Percentiles rank a stretch among this genome's conserved stretches.
Conservation (phyloP, 2,888 invertebrate genomes). For the Eristalis pertinax region DNA sequence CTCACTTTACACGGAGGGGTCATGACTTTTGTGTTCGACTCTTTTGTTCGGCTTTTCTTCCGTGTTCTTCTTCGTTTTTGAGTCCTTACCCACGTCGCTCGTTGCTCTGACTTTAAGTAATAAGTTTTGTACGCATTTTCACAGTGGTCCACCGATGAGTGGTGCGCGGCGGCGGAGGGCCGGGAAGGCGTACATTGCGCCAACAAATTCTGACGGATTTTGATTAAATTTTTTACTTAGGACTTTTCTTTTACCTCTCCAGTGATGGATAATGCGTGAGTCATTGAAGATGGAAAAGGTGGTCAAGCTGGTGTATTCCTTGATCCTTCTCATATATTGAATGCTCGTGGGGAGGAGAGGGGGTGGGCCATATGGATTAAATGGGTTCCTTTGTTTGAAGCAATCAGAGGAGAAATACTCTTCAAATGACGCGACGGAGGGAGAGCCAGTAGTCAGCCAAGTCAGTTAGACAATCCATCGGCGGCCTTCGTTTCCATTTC, state of each 20-base stretch:
- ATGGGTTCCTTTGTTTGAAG: background rate
- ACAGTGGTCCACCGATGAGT: background rate
- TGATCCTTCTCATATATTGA: background rate
- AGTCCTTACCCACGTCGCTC: constrained; percentile 53
- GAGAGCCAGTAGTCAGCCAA: background rate
- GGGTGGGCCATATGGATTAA: background rate
- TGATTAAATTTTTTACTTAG: constrained; percentile 35
- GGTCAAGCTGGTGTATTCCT: background rate
- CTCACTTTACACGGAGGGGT: background rate
- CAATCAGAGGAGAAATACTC: background rate
- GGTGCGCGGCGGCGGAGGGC: too few species aligned
- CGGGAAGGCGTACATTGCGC: background rate
- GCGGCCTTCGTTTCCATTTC: background rate
- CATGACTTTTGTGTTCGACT: constrained; percentile 47
- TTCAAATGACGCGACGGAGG: background rate
- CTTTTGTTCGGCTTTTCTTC: constrained; percentile 10
- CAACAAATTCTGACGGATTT: constrained; percentile 33
- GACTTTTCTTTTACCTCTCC: background rate
- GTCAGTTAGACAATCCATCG: too few species aligned
- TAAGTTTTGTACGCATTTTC: constrained; percentile 66
- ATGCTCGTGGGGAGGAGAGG: background rate
- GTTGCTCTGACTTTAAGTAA: constrained; percentile 56
- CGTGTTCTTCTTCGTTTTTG: constrained; percentile 39
- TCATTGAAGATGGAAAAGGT: background rate
- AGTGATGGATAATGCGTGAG: constrained; percentile 11